Percentiles rank a stretch among this genome's conserved stretches.
Conservation (phyloP, 2,797 vertebrate genomes). For the Dallia pectoralis region DNA sequence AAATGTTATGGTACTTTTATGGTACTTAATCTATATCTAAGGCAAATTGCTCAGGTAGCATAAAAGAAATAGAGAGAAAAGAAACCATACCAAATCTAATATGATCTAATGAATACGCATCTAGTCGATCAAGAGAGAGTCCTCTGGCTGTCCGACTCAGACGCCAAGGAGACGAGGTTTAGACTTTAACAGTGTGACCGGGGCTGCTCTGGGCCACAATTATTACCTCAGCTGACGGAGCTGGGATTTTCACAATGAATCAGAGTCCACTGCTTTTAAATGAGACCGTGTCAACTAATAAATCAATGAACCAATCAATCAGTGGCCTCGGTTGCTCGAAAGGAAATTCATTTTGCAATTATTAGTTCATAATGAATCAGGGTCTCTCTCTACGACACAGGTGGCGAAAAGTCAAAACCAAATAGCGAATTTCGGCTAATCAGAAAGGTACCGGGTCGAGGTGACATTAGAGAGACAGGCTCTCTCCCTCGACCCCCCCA, state of each 20-base stretch:
- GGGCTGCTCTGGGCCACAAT: slow-evolving; percentile 16
- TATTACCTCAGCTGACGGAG: slow-evolving; percentile 19
- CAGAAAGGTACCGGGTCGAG: no score
- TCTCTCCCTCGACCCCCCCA: no score
- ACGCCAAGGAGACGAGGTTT: slow-evolving; percentile 23
- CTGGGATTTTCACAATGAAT: not conserved
- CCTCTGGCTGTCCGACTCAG: slow-evolving; percentile 17
- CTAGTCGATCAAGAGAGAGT: slow-evolving; percentile 35
- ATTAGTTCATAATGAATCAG: not conserved
- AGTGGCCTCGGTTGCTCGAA: not conserved
- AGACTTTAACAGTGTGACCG: slow-evolving; percentile 17
- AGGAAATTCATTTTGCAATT: not conserved
- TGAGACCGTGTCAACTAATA: not conserved
- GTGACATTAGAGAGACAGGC: no score
- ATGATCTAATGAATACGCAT: slow-evolving; percentile 51
- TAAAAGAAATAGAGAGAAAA: slow-evolving; percentile 34
- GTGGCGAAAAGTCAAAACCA: not conserved
- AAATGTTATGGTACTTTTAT: slow-evolving; percentile 30
- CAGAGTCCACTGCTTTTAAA: not conserved
- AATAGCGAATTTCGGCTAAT: not conserved
- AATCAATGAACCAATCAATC: not conserved
- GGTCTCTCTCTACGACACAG: not conserved
- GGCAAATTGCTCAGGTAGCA: slow-evolving; percentile 21
- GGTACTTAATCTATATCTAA: slow-evolving; percentile 28
- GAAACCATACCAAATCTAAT: slow-evolving; percentile 38